phyloP scores from a whole-genome alignment of 2,888 invertebrate genomes.

The Dicycla oo region DNA sequence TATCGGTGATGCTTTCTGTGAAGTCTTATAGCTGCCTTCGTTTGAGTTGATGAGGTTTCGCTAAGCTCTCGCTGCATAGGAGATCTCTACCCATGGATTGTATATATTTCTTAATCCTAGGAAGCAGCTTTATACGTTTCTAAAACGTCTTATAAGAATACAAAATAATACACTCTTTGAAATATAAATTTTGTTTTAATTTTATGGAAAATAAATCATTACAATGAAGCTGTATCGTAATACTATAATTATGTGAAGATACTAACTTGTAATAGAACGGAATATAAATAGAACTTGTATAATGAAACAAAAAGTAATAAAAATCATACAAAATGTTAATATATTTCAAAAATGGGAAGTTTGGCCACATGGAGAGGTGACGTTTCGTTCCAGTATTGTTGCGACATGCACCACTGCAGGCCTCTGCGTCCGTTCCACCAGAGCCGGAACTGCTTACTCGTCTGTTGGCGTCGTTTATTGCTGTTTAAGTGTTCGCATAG shows the following conservation, averaged over 20 bases:
- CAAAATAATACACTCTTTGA: neutral
- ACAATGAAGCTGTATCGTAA: constrained; percentile 1
- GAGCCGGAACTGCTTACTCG: constrained; percentile 70
- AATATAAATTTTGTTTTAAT: neutral
- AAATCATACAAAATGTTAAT: constrained; percentile 10
- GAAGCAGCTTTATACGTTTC: constrained; percentile 21
- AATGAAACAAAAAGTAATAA: neutral
- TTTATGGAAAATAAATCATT: neutral
- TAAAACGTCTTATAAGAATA: constrained; percentile 1
- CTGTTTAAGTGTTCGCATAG: constrained; percentile 74
- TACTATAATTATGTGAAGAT: neutral
- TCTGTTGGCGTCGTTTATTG: constrained; percentile 46
- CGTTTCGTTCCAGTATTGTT: constrained; percentile 70
- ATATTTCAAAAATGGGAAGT: constrained; percentile 16
- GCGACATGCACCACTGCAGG: constrained; percentile 74
- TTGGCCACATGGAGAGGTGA: constrained; percentile 60
- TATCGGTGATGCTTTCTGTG: constrained; percentile 72
- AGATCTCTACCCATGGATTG: constrained; percentile 27
- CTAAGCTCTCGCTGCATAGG: constrained; percentile 64
- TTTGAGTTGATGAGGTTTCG: constrained; percentile 80
- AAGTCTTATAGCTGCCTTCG: constrained; percentile 75
- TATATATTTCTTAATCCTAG: constrained; percentile 23
- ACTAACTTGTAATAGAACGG: neutral
- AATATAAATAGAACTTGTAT: neutral
- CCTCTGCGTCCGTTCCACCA: constrained; percentile 78